phyloP scores from a whole-genome alignment of 2,888 invertebrate species.

The Tiliacea aurago region DNA sequence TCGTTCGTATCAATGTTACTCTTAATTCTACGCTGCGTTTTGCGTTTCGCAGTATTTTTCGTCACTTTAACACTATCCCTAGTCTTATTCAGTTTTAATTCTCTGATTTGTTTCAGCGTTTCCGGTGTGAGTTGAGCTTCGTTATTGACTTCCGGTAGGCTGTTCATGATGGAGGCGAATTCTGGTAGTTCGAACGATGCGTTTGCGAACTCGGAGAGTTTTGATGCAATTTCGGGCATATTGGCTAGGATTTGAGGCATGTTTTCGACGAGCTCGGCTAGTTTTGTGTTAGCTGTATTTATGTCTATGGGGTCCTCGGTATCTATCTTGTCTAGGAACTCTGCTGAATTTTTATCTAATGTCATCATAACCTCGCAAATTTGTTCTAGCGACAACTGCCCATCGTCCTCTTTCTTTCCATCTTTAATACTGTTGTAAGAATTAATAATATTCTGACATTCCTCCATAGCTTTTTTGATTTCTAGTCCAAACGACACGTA shows the following conservation, averaged over 20 bases:
- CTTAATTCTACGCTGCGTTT: constrained; percentile 81
- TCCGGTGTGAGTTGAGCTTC: constrained; percentile 87
- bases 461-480: constrained; percentile 88
- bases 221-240: constrained; percentile 86
- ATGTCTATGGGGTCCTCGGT: constrained; percentile 78
- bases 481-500: constrained; percentile 85
- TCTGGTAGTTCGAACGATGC: constrained; percentile 84
- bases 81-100: constrained; percentile 82
- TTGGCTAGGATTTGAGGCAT: constrained; percentile 87
- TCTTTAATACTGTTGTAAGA: constrained; percentile 81
- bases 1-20: constrained; percentile 75
- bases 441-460: constrained; percentile 87
- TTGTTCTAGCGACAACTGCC: constrained; percentile 80
- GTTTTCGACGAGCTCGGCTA: constrained; percentile 83
- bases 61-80: constrained; percentile 86
- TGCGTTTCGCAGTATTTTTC: constrained; percentile 86
- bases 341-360: constrained; percentile 82
- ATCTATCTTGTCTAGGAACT: constrained; percentile 82
- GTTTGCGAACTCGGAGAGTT: constrained; percentile 83
- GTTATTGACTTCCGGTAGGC: constrained; percentile 81
- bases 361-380: constrained; percentile 87
- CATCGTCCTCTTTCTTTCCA: constrained; percentile 73
- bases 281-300: constrained; percentile 77
- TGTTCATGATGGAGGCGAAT: constrained; percentile 85
- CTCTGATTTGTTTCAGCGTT: constrained; percentile 86